Conservation (phyloP, 1,140 invertebrate genomes). For the Bombus sibiricus region DNA sequence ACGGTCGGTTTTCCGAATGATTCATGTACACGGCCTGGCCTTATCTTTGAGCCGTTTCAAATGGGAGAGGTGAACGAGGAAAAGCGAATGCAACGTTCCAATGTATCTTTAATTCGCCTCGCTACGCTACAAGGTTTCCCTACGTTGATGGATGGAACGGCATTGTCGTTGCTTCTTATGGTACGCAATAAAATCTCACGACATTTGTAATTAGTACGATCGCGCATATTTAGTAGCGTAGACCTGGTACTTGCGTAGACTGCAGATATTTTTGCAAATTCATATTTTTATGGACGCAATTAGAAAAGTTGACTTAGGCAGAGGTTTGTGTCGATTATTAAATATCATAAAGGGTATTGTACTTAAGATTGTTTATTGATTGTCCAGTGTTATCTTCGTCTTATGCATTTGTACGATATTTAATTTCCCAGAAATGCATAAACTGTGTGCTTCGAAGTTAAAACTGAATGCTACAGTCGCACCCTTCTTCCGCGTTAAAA, state of each 20-base stretch:
- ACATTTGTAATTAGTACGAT: background rate
- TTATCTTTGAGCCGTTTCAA: conserved; percentile 12
- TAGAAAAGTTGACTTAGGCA: no score
- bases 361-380: no score
- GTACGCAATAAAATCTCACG: background rate
- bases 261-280: no score
- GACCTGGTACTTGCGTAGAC: no score
- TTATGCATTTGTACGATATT: background rate
- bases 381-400: background rate
- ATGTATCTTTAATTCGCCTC: background rate
- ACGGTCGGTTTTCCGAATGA: background rate
- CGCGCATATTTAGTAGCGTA: no score
- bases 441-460: background rate
- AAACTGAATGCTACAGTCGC: no score
- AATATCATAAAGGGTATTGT: no score
- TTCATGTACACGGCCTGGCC: background rate
- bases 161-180: background rate
- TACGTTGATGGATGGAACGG: no score
- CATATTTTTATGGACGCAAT: no score
- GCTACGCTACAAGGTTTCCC: background rate
- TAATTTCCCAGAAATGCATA: background rate
- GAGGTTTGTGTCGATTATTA: no score
- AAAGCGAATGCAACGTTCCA: background rate
- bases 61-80: background rate
- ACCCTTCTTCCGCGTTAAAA: background rate